phyloP scores from a whole-genome alignment of 2,113 vertebrate genomes.

The Boleophthalmus pectinirostris region DNA sequence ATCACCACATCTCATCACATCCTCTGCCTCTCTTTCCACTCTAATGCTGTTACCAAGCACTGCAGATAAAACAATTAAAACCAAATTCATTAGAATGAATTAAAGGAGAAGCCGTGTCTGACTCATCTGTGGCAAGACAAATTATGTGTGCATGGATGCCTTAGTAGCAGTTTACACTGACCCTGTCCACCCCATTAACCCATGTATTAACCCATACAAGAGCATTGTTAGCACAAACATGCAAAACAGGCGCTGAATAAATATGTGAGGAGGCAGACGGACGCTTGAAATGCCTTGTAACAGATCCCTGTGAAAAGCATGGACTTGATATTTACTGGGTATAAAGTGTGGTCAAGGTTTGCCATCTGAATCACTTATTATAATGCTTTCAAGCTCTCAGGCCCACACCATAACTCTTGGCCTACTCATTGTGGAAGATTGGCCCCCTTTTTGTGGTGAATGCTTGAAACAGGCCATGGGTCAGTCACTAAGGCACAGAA shows the following conservation, averaged over 20 bases:
- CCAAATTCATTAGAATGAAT: slow-evolving; percentile 70
- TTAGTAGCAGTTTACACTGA: slow-evolving; percentile 56
- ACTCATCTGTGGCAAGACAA: slow-evolving; percentile 61
- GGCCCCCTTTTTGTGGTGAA: neutral
- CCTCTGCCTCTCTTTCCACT: slow-evolving; percentile 23
- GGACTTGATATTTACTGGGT: neutral
- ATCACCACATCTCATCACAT: slow-evolving; percentile 17
- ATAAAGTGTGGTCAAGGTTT: neutral
- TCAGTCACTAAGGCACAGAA: too few relatives aligned
- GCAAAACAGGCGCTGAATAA: slow-evolving; percentile 22
- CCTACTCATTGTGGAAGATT: neutral
- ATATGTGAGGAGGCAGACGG: neutral
- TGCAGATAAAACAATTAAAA: slow-evolving; percentile 69
- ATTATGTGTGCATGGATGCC: slow-evolving; percentile 63
- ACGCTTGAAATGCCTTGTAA: neutral
- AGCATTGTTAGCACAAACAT: slow-evolving; percentile 39
- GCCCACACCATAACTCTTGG: neutral
- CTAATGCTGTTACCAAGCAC: slow-evolving; percentile 66
- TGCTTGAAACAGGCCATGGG: too few relatives aligned
- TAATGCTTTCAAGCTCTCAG: neutral
- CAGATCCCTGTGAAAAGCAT: neutral
- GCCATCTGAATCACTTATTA: neutral
- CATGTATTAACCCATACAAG: slow-evolving; percentile 47
- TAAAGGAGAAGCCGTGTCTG: slow-evolving; percentile 55
- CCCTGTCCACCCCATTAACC: slow-evolving; percentile 60